Evolutionary conservation across 2,113 vertebrate genomes (phyloP).

Genomic region (Neolamprologus brichardi): DNA sequence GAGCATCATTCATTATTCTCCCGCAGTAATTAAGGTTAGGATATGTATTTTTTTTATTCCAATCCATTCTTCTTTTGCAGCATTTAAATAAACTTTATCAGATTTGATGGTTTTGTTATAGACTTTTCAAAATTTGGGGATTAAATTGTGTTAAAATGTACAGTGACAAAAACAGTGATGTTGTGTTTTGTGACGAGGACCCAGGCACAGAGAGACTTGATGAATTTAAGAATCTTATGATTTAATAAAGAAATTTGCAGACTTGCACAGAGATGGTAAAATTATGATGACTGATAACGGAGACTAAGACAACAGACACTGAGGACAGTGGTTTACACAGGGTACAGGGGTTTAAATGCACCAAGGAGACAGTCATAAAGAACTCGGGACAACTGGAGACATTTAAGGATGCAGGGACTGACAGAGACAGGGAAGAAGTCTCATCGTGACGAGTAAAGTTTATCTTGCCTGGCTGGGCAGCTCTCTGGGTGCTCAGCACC

Average conservation of each 20-base stretch:
- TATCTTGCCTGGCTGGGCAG: background rate
- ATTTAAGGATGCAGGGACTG: background rate
- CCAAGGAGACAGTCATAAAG: background rate
- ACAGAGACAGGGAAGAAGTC: background rate
- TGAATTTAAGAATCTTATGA: background rate
- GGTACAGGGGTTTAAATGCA: background rate
- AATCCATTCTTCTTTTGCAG: too few species aligned
- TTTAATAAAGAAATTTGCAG: background rate
- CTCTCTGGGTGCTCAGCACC: background rate
- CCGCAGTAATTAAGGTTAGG: too few species aligned
- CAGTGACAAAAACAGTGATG: background rate
- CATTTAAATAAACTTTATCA: background rate
- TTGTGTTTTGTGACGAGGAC: fast-evolving
- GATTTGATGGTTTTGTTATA: background rate
- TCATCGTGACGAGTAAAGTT: background rate
- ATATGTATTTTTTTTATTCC: fast-evolving
- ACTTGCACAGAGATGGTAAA: background rate
- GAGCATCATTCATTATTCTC: too few species aligned
- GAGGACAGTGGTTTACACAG: background rate
- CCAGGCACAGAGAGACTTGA: background rate
- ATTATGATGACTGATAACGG: background rate
- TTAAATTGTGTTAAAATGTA: background rate
- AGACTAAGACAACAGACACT: background rate
- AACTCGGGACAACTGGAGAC: background rate
- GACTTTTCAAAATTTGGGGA: background rate